A percentile compares a stretch with the other conserved stretches of the same genome.
Evolutionary conservation across 2,888 invertebrate genomes (phyloP).

Genomic region (Cryptocephalus moraei): DNA sequence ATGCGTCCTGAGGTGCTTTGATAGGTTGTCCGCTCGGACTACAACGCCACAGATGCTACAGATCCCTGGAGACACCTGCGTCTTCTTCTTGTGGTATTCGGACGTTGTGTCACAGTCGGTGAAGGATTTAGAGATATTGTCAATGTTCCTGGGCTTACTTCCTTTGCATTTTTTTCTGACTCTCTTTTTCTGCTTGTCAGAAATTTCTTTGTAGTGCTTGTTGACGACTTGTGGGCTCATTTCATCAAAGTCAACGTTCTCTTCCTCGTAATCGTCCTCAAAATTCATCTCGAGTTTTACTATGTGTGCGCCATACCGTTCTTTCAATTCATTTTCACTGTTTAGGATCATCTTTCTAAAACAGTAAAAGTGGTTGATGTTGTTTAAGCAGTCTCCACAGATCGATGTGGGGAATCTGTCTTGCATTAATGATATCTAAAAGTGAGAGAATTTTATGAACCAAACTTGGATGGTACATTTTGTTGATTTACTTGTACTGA

Average conservation of each 20-base stretch:
- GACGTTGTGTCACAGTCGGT: constrained; percentile 21
- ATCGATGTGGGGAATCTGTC: constrained; percentile 20
- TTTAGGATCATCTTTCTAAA: constrained; percentile 26
- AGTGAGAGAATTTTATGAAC: constrained; percentile 1
- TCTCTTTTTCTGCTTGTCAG: neutral
- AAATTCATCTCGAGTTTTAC: constrained; percentile 5
- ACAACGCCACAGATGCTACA: constrained; percentile 29
- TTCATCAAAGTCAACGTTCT: neutral
- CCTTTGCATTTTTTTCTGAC: constrained; percentile 1
- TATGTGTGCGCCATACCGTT: constrained; percentile 13
- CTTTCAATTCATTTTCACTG: constrained; percentile 19
- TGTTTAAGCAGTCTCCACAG: constrained; percentile 24
- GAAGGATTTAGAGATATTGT: constrained; percentile 6
- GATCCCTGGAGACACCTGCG: constrained; percentile 22
- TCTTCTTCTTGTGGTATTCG: constrained; percentile 20
- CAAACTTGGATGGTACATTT: neutral
- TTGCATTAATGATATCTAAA: constrained; percentile 15
- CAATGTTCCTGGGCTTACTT: neutral
- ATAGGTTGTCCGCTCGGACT: constrained; percentile 25
- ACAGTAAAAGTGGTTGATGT: constrained; percentile 23
- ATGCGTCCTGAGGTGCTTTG: constrained; percentile 25
- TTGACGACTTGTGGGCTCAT: neutral
- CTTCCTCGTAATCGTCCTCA: neutral
- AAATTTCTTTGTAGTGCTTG: neutral
- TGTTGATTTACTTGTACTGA: constrained; percentile 20